Evolutionary conservation across 2,888 invertebrate genomes (phyloP), one percentile per base, ranked within the genome.

Genomic region (Drosophila monieri): DNA sequence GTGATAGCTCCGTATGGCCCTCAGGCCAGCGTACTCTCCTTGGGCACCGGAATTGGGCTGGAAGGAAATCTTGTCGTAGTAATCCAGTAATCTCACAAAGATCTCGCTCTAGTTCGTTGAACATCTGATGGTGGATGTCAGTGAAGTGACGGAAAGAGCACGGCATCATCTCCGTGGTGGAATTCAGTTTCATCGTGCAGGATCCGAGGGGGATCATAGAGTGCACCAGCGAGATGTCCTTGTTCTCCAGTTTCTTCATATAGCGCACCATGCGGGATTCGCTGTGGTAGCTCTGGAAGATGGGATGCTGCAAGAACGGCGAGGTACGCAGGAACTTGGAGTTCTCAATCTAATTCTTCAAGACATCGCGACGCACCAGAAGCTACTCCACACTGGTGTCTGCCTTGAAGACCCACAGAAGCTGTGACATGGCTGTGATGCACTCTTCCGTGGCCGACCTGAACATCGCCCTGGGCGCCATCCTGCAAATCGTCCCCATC

Each of bases 151-250:
- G 95, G 93, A 98, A 97, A 1, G 98, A 98, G 87, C 98, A 97
- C 0, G 99, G 98, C 95, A 99, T 97, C 97, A 99, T 97, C 92
- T 99, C 99, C 0, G 98, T 98, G 0, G 99, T 98, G 1, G 98
- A 97, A 91, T 99, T 99, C 30, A 99, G 93, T 91, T 99, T 99
- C 99, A 99, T 99, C 2, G 99, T 99, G 89, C 99, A 99, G 1
- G 99, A 99, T 10, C 99, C 99, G 90, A 99, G 92, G 1, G 99
- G 99, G 89, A 99, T 99, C 99, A 99, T 99, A 1, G 99, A 98
- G 91, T 99, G 99, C 0, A 99, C 99, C 48, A 99, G 93, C 0
- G 99, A 99, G 44, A 99, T 94, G 85, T 99, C 99, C 92, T 99
- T 99, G 91, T 99, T 99, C 92, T 99, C 99, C 77, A 99, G 93